A percentile compares a stretch with the other conserved stretches of the same genome.
These are phyloP conservation scores for Alectura lathami DNA, from an alignment of 2,113 vertebrate genomes.

Conservation along the genomic window DNA sequence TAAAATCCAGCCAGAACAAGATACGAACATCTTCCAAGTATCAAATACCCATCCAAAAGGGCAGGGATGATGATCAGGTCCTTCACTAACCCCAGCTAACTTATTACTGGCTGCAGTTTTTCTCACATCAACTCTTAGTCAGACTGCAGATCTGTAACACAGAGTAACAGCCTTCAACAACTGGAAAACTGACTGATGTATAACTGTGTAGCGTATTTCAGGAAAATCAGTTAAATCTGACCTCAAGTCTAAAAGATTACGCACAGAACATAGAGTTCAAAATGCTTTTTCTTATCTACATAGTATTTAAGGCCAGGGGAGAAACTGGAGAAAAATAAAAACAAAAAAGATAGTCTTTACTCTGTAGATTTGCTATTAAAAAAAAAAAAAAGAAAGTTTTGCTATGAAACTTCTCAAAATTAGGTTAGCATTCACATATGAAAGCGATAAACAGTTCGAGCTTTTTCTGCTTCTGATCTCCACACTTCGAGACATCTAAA, in stretches of 20 bases:
- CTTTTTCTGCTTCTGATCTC: background rate
- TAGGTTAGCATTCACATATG: accelerated
- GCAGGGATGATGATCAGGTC: background rate
- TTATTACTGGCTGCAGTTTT: too few relatives aligned
- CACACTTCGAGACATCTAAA: accelerated
- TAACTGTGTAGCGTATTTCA: background rate
- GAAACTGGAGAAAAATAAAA: background rate
- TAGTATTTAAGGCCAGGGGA: background rate
- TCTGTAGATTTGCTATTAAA: background rate
- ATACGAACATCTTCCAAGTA: background rate
- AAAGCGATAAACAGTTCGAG: background rate
- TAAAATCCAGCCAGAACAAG: background rate
- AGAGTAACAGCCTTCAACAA: background rate
- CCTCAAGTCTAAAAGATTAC: background rate
- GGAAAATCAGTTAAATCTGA: background rate
- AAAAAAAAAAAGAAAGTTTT: background rate
- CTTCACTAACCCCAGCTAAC: background rate
- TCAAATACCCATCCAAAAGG: background rate
- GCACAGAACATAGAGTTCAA: background rate
- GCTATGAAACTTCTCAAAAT: background rate
- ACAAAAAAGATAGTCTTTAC: too few relatives aligned
- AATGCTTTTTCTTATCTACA: background rate
- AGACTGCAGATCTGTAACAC: background rate
- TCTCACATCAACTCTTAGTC: background rate
- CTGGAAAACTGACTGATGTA: background rate